Conservation (phyloP, 2,113 vertebrate species). For the Boulengeromyrus knoepffleri region DNA sequence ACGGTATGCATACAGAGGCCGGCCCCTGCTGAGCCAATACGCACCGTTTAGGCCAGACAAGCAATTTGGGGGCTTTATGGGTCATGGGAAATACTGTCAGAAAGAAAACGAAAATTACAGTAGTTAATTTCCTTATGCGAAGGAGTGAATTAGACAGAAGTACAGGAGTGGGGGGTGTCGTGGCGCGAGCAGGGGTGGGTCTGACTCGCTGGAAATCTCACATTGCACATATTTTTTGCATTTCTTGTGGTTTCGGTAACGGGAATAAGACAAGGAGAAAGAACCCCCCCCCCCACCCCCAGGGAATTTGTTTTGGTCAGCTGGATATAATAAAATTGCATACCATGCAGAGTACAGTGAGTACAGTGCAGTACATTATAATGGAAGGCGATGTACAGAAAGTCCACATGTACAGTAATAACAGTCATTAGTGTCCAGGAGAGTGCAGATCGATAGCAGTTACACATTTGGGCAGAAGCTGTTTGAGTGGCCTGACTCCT, state of each 20-base stretch:
- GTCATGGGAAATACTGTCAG: neutral
- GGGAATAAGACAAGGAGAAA: neutral
- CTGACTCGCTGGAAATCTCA: neutral
- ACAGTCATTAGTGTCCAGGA: neutral
- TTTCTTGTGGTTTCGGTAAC: neutral
- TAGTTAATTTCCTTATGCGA: neutral
- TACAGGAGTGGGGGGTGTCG: neutral
- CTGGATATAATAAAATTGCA: neutral
- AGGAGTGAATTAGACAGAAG: neutral
- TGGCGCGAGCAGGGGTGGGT: no score
- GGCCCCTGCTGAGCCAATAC: neutral
- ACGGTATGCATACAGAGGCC: neutral
- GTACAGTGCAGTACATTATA: neutral
- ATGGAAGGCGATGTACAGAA: neutral
- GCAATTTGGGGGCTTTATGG: neutral
- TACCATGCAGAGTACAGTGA: neutral
- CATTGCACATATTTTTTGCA: neutral
- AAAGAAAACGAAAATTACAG: neutral
- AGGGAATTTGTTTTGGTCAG: neutral
- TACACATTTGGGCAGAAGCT: neutral
- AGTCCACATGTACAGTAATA: neutral
- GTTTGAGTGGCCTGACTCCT: neutral
- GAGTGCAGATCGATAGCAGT: neutral
- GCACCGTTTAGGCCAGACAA: neutral
- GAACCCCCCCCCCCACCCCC: neutral